phyloP scores from a whole-genome alignment of 2,797 vertebrate genomes.

The Sternarchorhynchus goeldii region DNA sequence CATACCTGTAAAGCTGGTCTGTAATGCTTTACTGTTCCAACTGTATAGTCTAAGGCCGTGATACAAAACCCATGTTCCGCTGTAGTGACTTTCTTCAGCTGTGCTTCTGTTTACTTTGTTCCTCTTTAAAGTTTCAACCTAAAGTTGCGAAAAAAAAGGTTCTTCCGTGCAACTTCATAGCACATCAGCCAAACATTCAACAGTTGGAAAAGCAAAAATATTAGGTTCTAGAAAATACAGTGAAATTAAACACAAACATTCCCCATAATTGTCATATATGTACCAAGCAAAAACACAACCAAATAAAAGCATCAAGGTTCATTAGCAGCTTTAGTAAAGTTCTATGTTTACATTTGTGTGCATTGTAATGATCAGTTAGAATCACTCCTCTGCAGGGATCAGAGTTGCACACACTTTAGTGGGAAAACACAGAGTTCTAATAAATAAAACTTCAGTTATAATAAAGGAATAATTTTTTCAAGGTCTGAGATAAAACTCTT shows the following conservation, averaged over 20 bases:
- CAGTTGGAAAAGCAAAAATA: neutral
- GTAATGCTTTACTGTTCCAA: neutral
- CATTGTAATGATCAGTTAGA: constrained; percentile 60
- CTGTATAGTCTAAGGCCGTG: neutral
- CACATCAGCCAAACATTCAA: neutral
- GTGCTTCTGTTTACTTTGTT: neutral
- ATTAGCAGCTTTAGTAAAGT: constrained; percentile 16
- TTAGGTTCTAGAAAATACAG: neutral
- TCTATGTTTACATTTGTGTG: constrained; percentile 62
- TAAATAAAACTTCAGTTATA: too few species aligned
- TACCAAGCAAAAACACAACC: neutral
- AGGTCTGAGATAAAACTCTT: too few species aligned
- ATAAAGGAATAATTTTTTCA: neutral
- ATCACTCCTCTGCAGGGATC: constrained; percentile 55
- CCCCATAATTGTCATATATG: neutral
- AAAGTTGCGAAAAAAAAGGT: too few species aligned
- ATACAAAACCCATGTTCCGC: neutral
- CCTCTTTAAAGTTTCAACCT: too few species aligned
- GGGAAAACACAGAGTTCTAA: too few species aligned
- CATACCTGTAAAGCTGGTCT: neutral
- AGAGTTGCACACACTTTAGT: constrained; percentile 60
- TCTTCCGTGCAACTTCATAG: too few species aligned
- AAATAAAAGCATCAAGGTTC: neutral
- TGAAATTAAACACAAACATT: neutral
- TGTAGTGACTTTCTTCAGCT: too few species aligned